Conservation (phyloP, 1,140 invertebrate genomes). For the Macrotrachela quadricornifera region DNA sequence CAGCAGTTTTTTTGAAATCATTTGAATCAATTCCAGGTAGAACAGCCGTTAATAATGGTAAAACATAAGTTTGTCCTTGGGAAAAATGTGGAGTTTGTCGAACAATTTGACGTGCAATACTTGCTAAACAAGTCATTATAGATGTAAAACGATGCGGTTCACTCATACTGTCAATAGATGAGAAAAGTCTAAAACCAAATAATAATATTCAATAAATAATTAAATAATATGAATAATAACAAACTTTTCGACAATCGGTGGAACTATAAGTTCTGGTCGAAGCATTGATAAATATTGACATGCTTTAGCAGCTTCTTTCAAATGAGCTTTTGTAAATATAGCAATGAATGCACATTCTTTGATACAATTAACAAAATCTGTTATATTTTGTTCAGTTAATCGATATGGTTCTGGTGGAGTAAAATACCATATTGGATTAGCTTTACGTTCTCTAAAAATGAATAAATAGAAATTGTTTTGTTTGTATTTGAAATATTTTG, state of each 20-base stretch:
- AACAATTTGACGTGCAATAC: conserved; percentile 42
- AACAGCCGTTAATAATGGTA: conserved; percentile 52
- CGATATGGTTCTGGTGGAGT: conserved; percentile 42
- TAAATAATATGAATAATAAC: conserved; percentile 6
- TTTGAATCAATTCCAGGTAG: conserved; percentile 75
- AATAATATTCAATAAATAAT: not conserved
- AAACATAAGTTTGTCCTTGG: conserved; percentile 53
- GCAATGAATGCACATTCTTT: conserved; percentile 45
- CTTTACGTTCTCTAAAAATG: no score
- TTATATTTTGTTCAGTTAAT: conserved; percentile 56
- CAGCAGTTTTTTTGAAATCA: conserved; percentile 57
- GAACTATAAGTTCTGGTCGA: conserved; percentile 57
- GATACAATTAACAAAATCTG: conserved; percentile 52
- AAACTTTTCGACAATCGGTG: conserved; percentile 52
- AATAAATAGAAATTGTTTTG: not conserved
- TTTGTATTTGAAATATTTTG: no score
- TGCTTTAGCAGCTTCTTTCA: conserved; percentile 42
- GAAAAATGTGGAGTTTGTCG: conserved; percentile 37
- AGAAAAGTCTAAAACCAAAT: conserved; percentile 27
- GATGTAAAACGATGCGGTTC: conserved; percentile 62
- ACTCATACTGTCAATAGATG: conserved; percentile 54
- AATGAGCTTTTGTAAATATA: conserved; percentile 51
- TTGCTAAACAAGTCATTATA: conserved; percentile 50
- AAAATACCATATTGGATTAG: no score
- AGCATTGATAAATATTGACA: conserved; percentile 52